A percentile compares a stretch with the other conserved stretches of the same genome.
Conservation (phyloP, 2,888 invertebrate genomes). For the Pollenia angustigena region DNA sequence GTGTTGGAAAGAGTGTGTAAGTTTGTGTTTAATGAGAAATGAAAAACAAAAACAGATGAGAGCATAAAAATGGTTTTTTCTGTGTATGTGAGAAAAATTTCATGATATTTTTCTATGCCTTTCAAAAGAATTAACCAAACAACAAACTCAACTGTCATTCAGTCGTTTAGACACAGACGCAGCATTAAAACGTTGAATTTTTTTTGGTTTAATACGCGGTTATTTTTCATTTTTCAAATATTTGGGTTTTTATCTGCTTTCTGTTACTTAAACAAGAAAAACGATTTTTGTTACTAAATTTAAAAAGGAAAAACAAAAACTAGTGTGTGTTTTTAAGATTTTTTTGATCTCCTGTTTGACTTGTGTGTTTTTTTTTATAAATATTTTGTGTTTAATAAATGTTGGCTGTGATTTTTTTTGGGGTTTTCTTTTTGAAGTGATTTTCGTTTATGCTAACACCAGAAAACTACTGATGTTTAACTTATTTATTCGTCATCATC, state of each 20-base stretch:
- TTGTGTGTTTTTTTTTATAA: slow-evolving; percentile 39
- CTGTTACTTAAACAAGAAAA: slow-evolving; percentile 17
- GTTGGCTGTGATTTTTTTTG: slow-evolving; percentile 65
- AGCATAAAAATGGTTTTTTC: slow-evolving; percentile 27
- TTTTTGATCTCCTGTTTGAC: slow-evolving; percentile 24
- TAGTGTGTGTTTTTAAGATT: slow-evolving; percentile 34
- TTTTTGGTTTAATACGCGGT: slow-evolving; percentile 46
- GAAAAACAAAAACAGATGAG: slow-evolving; percentile 34
- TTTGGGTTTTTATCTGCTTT: slow-evolving; percentile 43
- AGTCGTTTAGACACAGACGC: slow-evolving; percentile 71
- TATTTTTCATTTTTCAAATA: slow-evolving; percentile 19
- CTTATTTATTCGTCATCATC: slow-evolving; percentile 53
- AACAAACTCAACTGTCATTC: slow-evolving; percentile 65
- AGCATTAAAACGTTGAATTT: slow-evolving; percentile 70
- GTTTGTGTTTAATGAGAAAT: neutral
- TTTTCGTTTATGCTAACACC: slow-evolving; percentile 59
- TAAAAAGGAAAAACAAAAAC: slow-evolving; percentile 35
- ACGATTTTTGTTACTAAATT: slow-evolving; percentile 44
- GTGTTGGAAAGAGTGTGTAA: slow-evolving; percentile 4
- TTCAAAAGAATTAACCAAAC: slow-evolving; percentile 53
- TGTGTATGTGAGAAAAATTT: slow-evolving; percentile 18
- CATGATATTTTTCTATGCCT: slow-evolving; percentile 64
- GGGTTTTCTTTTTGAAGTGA: slow-evolving; percentile 64
- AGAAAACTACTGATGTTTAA: slow-evolving; percentile 39
- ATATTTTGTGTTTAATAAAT: slow-evolving; percentile 27